A percentile compares a stretch with the other conserved stretches of the same genome.
Conservation (phyloP, 2,113 vertebrate species). For the Otocyon megalotis region DNA sequence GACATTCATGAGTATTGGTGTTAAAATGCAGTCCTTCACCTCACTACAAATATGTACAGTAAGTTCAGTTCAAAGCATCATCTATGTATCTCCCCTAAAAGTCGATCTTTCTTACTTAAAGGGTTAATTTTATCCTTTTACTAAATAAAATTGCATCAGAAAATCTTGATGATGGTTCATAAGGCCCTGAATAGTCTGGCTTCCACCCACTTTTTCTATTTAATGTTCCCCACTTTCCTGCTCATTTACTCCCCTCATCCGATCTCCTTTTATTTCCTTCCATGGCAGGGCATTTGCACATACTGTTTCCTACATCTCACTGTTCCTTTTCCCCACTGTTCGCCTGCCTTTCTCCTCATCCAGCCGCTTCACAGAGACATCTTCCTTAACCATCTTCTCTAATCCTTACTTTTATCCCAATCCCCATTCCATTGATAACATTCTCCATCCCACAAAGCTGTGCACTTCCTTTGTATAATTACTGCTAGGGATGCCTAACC, state of each 20-base stretch:
- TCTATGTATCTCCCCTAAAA: background rate
- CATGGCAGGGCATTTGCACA: background rate
- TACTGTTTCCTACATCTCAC: background rate
- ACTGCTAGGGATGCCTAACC: background rate
- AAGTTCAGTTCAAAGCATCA: background rate
- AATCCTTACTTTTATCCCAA: background rate
- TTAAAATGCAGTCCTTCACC: background rate
- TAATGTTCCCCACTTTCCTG: too few relatives aligned
- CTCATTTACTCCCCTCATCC: background rate
- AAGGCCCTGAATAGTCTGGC: background rate
- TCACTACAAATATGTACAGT: background rate
- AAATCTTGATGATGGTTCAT: background rate
- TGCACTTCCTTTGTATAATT: background rate
- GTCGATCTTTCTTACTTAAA: background rate
- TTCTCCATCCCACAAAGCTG: background rate
- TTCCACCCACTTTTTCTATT: background rate
- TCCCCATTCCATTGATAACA: background rate
- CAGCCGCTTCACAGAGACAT: background rate
- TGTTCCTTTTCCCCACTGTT: fast-evolving
- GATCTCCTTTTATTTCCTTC: background rate
- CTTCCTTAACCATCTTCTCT: background rate
- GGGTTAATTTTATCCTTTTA: background rate
- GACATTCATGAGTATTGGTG: background rate
- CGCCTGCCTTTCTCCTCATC: background rate
- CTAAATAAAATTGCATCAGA: background rate